phyloP scores from a whole-genome alignment of 2,113 vertebrate species.

The Embiotoca jacksoni region DNA sequence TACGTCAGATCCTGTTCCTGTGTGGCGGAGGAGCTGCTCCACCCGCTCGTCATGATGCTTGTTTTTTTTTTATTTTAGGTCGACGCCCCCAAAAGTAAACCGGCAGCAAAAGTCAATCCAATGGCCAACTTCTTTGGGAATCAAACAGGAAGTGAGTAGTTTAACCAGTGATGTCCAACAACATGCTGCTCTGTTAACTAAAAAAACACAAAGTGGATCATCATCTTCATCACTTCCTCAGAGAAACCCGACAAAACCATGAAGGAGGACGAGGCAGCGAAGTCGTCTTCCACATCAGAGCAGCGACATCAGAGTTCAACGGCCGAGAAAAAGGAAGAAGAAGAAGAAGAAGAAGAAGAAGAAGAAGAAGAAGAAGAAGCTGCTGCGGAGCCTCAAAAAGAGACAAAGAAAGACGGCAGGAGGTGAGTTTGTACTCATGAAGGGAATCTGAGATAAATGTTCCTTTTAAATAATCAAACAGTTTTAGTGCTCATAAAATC shows the following conservation, averaged over 20 bases:
- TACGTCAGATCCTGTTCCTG: conserved; percentile 54
- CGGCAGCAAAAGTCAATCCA: conserved; percentile 80
- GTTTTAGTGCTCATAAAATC: too few species aligned
- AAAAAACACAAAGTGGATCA: too few species aligned
- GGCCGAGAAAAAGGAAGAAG: conserved; percentile 19
- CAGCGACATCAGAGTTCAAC: conserved; percentile 57
- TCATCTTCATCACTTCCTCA: conserved; percentile 12
- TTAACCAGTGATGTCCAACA: too few species aligned
- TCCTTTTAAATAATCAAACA: not conserved
- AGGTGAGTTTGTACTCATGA: conserved; percentile 60
- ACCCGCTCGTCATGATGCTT: not conserved
- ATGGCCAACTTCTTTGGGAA: conserved; percentile 93
- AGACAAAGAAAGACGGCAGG: conserved; percentile 64
- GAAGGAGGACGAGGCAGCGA: conserved; percentile 60
- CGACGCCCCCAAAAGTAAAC: conserved; percentile 84
- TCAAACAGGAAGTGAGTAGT: conserved; percentile 90
- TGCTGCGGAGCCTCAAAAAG: conserved; percentile 71
- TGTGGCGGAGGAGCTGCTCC: too few species aligned
- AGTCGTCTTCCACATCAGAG: conserved; percentile 57
- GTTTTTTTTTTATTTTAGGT: conserved; percentile 77
- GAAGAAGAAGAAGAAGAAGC: conserved; percentile 71
- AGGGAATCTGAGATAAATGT: not conserved
- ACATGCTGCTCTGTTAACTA: too few species aligned
- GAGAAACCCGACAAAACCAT: conserved; percentile 70
- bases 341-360: conserved; percentile 59